Percentiles rank a stretch among this genome's conserved stretches.
Conservation (phyloP, 2,888 invertebrate genomes). For the Thumatha senex region DNA sequence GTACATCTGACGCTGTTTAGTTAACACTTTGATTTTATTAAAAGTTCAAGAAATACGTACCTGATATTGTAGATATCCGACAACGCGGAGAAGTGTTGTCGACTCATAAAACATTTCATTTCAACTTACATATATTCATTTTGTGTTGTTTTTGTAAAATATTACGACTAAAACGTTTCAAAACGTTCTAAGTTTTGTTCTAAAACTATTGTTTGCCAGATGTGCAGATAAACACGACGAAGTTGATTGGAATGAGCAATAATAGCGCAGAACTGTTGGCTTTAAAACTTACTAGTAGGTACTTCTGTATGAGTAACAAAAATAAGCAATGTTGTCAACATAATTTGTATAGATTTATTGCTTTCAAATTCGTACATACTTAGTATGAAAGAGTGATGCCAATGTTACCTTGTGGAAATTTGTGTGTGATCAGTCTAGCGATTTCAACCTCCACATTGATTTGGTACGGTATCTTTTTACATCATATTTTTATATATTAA, state of each 20-base stretch:
- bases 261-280: conserved; percentile 20
- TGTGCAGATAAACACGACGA: conserved; percentile 18
- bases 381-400: no score
- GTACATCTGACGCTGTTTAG: neutral
- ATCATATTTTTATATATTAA: no score
- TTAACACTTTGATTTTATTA: conserved; percentile 16
- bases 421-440: no score
- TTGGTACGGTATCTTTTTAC: no score
- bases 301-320: conserved; percentile 4
- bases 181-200: conserved; percentile 24
- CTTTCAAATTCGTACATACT: neutral
- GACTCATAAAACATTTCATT: conserved; percentile 29
- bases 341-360: neutral
- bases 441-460: no score
- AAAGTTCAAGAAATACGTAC: conserved; percentile 21
- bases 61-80: conserved; percentile 25
- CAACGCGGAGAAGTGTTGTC: conserved; percentile 25
- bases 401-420: no score
- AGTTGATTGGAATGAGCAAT: conserved; percentile 34
- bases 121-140: conserved; percentile 22
- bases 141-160: conserved; percentile 26
- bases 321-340: neutral
- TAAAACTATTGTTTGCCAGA: conserved; percentile 29
- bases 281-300: conserved; percentile 3
- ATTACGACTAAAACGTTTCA: conserved; percentile 20